These are phyloP conservation scores for Tenebrio molitor DNA, from an alignment of 1,140 invertebrate species.

Conservation along the genomic window DNA sequence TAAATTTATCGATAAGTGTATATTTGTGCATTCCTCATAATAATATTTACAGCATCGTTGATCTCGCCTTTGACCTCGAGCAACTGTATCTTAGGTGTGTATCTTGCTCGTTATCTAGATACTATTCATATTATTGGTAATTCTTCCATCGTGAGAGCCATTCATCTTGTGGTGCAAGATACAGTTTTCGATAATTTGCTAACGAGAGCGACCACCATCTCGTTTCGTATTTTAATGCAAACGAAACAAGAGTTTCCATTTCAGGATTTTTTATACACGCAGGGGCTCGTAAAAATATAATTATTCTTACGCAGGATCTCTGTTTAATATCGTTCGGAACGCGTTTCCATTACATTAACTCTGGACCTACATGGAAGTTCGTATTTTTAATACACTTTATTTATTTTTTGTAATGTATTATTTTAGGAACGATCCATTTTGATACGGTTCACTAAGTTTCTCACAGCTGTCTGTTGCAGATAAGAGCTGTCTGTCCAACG, in stretches of 20 bases:
- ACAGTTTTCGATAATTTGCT: background rate
- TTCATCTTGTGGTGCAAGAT: conserved; percentile 5
- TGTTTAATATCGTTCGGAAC: too few relatives aligned
- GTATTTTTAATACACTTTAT: too few relatives aligned
- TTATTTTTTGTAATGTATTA: conserved; percentile 12
- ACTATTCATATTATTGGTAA: conserved; percentile 30
- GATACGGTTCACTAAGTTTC: conserved; percentile 30
- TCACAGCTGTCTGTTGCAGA: conserved; percentile 32
- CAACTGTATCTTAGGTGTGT: conserved; percentile 40
- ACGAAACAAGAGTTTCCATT: too few relatives aligned
- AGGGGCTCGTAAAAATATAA: too few relatives aligned
- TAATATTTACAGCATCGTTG: conserved; percentile 36
- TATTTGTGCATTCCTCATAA: conserved; percentile 40
- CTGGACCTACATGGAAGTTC: too few relatives aligned
- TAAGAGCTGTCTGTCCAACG: conserved; percentile 15
- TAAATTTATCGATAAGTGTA: conserved; percentile 37
- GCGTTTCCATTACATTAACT: too few relatives aligned
- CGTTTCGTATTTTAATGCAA: too few relatives aligned
- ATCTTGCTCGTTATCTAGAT: conserved; percentile 26
- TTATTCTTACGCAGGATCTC: too few relatives aligned
- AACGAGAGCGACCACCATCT: too few relatives aligned
- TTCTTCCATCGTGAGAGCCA: conserved; percentile 26
- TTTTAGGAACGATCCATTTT: conserved; percentile 28
- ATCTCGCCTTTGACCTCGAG: conserved; percentile 29
- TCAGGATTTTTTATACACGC: too few relatives aligned